Conservation (phyloP, 2,797 vertebrate genomes). For the Eulemur mongoz region DNA sequence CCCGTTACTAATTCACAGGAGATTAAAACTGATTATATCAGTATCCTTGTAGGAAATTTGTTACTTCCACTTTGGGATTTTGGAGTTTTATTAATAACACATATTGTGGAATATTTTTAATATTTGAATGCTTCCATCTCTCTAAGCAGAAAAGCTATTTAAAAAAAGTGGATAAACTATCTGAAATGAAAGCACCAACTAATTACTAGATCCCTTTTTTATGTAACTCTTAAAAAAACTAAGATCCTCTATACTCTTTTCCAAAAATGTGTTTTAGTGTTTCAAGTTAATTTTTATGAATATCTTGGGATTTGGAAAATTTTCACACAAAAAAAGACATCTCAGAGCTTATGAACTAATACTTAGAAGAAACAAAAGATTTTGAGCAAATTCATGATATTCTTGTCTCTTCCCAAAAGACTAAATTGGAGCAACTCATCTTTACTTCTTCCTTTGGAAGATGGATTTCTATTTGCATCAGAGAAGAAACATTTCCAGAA, state of each 20-base stretch:
- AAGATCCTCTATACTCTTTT: conserved; percentile 11
- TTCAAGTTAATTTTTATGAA: conserved; percentile 55
- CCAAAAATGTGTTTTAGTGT: conserved; percentile 24
- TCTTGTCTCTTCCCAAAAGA: conserved; percentile 53
- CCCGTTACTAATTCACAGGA: not conserved
- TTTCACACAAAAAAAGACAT: conserved; percentile 2
- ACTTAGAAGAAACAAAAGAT: conserved; percentile 44
- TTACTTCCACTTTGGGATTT: not conserved
- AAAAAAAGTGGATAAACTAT: conserved; percentile 17
- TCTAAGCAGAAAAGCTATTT: not conserved
- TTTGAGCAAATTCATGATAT: conserved; percentile 42
- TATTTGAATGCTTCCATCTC: conserved; percentile 16
- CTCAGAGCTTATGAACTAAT: conserved; percentile 8
- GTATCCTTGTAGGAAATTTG: not conserved
- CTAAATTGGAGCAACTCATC: conserved; percentile 40
- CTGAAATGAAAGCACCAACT: conserved; percentile 16
- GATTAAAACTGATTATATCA: not conserved
- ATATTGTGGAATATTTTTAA: conserved; percentile 3
- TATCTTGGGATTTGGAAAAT: not conserved
- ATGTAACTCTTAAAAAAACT: not conserved
- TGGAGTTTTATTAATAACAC: not conserved
- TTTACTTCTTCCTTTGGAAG: conserved; percentile 56
- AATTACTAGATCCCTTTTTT: conserved; percentile 4
- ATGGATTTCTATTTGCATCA: conserved; percentile 61
- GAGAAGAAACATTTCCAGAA: conserved; percentile 52